Percentiles rank a stretch among this genome's conserved stretches.
These are phyloP conservation scores for Elgaria multicarinata DNA, from an alignment of 2,113 vertebrate species.

Conservation along the genomic window DNA sequence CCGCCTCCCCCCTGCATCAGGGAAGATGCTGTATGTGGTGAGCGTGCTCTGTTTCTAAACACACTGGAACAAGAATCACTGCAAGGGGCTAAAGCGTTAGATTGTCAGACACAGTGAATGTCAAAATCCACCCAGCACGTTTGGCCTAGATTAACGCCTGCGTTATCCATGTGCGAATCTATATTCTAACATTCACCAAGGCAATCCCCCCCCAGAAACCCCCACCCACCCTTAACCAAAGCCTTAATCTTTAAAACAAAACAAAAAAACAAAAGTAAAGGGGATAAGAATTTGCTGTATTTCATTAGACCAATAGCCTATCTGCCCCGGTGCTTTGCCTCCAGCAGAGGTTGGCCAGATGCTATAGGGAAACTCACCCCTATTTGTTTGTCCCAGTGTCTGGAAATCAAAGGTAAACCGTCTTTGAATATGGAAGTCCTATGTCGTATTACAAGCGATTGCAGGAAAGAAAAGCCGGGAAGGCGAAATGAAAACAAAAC, in stretches of 20 bases:
- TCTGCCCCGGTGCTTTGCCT: background rate
- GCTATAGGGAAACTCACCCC: background rate
- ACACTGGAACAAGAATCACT: constrained; percentile 16
- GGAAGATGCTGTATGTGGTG: background rate
- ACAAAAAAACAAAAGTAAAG: background rate
- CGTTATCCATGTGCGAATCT: background rate
- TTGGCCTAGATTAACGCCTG: constrained; percentile 14
- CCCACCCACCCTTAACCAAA: background rate
- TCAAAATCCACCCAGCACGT: background rate
- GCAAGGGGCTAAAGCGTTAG: constrained; percentile 14
- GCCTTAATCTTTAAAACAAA: too few species aligned
- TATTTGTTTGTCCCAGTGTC: background rate
- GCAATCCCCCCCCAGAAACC: background rate
- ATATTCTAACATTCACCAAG: too few species aligned
- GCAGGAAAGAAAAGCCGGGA: too few species aligned
- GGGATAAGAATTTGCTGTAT: background rate
- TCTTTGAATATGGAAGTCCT: background rate
- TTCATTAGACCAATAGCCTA: background rate
- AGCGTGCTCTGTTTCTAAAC: background rate
- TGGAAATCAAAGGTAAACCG: background rate
- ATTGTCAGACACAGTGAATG: background rate
- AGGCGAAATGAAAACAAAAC: background rate
- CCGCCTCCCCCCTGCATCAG: background rate
- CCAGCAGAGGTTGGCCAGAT: background rate
- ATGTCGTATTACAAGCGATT: background rate